These are phyloP conservation scores for Spialia ferax DNA, from an alignment of 2,888 invertebrate species.

Conservation along the genomic window DNA sequence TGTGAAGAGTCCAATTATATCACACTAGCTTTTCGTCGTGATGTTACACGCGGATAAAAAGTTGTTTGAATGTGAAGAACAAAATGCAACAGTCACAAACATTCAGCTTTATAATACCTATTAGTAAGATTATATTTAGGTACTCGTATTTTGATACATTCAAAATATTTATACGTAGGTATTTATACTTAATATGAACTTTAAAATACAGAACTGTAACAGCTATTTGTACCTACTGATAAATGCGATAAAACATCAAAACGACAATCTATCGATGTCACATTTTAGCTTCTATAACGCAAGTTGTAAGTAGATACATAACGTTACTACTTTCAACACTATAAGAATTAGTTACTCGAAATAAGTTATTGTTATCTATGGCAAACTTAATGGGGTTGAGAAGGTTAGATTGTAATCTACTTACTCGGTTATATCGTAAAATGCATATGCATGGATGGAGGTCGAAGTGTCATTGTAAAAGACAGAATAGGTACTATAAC, in stretches of 20 bases:
- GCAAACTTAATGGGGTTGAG: slow-evolving; percentile 21
- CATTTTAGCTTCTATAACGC: not conserved
- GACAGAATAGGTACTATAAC: not conserved
- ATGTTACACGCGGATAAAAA: no score
- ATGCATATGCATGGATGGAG: slow-evolving; percentile 8
- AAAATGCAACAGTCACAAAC: no score
- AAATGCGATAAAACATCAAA: slow-evolving; percentile 3
- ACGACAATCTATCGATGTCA: slow-evolving; percentile 6
- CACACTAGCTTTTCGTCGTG: no score
- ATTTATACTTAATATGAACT: not conserved
- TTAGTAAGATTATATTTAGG: no score
- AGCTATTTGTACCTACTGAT: not conserved
- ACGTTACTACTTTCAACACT: not conserved
- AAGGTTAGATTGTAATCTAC: slow-evolving; percentile 27
- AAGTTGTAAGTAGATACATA: no score
- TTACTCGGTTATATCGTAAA: not conserved
- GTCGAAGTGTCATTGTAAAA: slow-evolving; percentile 3
- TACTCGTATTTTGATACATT: no score
- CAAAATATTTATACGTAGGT: no score
- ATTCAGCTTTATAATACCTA: no score
- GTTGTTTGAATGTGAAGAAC: no score
- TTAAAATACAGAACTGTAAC: not conserved
- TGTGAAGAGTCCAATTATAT: no score
- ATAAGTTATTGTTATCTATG: slow-evolving; percentile 20
- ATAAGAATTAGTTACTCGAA: not conserved